Conservation (phyloP, 2,888 invertebrate genomes). For the Lumbricus terrestris region DNA sequence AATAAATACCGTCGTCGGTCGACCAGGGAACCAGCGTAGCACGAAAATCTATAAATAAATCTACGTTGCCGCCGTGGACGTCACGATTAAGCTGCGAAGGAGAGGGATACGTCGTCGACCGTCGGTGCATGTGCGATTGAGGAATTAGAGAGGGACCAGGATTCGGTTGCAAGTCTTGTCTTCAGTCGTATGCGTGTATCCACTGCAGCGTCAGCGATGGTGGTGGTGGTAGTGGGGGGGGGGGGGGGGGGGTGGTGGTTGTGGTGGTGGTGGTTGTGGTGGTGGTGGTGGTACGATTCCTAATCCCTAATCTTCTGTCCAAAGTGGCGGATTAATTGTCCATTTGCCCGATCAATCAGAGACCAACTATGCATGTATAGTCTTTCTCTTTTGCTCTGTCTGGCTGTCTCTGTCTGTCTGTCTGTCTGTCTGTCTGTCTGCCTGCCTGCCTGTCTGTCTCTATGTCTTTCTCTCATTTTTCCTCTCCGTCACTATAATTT, state of each 20-base stretch:
- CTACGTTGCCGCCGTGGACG: not conserved
- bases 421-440: not conserved
- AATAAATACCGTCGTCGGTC: not conserved
- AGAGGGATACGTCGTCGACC: too few species aligned
- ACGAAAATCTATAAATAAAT: constrained; percentile 3
- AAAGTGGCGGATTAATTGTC: constrained; percentile 3
- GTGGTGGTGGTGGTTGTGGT: too few species aligned
- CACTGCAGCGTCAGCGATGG: too few species aligned
- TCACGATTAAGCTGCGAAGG: not conserved
- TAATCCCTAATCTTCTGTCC: not conserved
- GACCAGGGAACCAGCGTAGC: not conserved
- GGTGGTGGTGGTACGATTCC: not conserved
- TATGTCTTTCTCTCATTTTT: not conserved
- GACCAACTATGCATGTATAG: not conserved
- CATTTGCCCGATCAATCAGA: not conserved
- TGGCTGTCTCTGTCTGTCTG: not conserved
- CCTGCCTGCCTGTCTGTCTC: not conserved
- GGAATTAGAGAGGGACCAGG: not conserved
- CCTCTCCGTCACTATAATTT: too few species aligned
- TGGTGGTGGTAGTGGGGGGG: too few species aligned
- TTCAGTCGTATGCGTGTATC: not conserved
- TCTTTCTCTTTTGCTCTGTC: not conserved
- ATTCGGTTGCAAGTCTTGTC: not conserved
- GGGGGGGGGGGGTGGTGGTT: too few species aligned
- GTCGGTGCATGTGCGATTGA: too few species aligned